Conservation (phyloP, 64 coral and sea anemone species). For the Montipora efflorescens region DNA sequence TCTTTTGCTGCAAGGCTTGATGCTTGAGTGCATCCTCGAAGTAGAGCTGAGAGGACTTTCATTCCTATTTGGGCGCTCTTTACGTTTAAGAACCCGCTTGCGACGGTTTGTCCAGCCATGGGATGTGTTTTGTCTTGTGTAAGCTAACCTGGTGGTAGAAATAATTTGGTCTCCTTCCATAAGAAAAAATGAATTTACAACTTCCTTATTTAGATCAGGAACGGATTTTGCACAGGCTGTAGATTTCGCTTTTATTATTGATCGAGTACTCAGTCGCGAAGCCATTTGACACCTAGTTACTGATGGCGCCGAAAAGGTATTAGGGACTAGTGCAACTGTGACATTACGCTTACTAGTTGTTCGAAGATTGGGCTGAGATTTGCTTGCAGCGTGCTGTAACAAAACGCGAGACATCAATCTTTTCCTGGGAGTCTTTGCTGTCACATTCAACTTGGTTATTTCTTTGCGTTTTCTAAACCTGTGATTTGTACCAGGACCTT, state of each 20-base stretch:
- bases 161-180: constrained; percentile 6
- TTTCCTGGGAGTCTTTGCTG: neutral
- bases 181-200: constrained; percentile 1
- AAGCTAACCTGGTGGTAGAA: neutral
- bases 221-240: neutral
- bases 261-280: constrained; percentile 15
- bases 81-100: constrained; percentile 53
- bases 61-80: constrained; percentile 26
- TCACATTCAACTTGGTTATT: neutral
- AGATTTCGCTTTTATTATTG: constrained; percentile 20
- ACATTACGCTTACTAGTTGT: constrained; percentile 4
- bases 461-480: neutral
- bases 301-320: neutral
- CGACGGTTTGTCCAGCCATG: constrained; percentile 45
- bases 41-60: constrained; percentile 3
- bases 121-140: neutral
- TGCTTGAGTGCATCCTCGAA: neutral
- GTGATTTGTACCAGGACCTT: neutral
- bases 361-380: constrained; percentile 16
- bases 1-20: neutral
- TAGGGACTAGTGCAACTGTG: neutral
- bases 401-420: neutral
- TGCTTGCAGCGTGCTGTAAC: neutral
- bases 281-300: constrained; percentile 27
- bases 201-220: constrained; percentile 19